Percentiles rank a stretch among this genome's conserved stretches.
Evolutionary conservation across 2,113 vertebrate species (phyloP).

Genomic region (Peromyscus polionotus): DNA sequence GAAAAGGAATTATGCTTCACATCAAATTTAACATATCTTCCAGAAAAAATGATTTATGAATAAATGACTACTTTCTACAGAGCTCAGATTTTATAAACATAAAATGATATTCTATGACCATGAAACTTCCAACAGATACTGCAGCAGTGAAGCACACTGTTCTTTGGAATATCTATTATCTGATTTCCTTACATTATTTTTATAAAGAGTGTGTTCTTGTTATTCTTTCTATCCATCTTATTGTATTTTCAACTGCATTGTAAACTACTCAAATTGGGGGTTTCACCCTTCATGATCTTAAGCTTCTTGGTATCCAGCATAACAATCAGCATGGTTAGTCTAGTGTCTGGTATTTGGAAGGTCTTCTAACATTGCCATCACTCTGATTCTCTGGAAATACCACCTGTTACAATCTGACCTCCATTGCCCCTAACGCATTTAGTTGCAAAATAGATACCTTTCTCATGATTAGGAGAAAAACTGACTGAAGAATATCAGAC

Average conservation of each 20-base stretch:
- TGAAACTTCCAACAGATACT: background rate
- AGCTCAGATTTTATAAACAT: background rate
- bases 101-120: background rate
- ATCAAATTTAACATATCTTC: background rate
- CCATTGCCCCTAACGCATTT: background rate
- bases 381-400: background rate
- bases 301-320: background rate
- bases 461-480: background rate
- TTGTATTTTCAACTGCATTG: background rate
- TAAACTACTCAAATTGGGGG: background rate
- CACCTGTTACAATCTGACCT: background rate
- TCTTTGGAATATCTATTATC: background rate
- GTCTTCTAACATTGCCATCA: background rate
- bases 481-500: background rate
- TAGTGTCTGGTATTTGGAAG: background rate
- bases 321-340: background rate
- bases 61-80: background rate
- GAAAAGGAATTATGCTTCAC: background rate
- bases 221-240: background rate
- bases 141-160: background rate
- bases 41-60: background rate
- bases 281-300: background rate
- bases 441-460: background rate
- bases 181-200: constrained; percentile 3
- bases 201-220: background rate